A percentile compares a stretch with the other conserved stretches of the same genome.
Evolutionary conservation across 1,140 invertebrate genomes (phyloP).

Genomic region (Littorina saxatilis): DNA sequence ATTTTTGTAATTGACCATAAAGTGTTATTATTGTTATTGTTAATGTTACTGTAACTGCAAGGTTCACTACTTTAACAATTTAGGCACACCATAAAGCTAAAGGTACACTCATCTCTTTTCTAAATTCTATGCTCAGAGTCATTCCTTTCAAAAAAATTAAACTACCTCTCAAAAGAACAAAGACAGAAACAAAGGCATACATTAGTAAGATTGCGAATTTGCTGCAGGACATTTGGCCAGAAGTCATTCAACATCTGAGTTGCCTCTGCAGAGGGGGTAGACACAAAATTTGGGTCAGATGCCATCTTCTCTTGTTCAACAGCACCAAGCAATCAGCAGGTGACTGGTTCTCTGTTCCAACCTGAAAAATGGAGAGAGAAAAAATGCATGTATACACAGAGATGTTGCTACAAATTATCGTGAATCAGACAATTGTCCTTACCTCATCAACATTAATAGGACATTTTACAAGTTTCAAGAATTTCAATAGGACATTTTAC

Average conservation of each 20-base stretch:
- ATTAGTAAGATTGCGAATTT: constrained; percentile 60
- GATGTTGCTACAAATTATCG: too few relatives aligned
- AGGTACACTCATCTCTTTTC: too few relatives aligned
- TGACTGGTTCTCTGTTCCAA: neutral
- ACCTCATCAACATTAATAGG: neutral
- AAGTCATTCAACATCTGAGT: constrained; percentile 64
- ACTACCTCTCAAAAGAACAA: neutral
- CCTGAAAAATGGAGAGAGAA: neutral
- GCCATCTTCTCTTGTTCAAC: constrained; percentile 25
- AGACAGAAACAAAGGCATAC: constrained; percentile 55
- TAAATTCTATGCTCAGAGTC: too few relatives aligned
- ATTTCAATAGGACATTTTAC: too few relatives aligned
- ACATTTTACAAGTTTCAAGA: neutral
- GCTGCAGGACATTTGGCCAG: constrained; percentile 64
- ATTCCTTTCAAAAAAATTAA: neutral
- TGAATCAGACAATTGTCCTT: too few relatives aligned
- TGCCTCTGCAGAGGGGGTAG: constrained; percentile 55
- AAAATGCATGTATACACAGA: neutral
- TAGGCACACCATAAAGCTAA: too few relatives aligned
- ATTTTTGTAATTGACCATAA: too few relatives aligned
- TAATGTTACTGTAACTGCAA: too few relatives aligned
- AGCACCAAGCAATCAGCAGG: neutral
- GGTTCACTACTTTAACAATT: too few relatives aligned
- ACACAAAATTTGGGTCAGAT: constrained; percentile 37
- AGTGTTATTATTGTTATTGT: too few relatives aligned